Conservation (phyloP, 2,797 vertebrate species). For the Heteromormyrus szaboi region DNA sequence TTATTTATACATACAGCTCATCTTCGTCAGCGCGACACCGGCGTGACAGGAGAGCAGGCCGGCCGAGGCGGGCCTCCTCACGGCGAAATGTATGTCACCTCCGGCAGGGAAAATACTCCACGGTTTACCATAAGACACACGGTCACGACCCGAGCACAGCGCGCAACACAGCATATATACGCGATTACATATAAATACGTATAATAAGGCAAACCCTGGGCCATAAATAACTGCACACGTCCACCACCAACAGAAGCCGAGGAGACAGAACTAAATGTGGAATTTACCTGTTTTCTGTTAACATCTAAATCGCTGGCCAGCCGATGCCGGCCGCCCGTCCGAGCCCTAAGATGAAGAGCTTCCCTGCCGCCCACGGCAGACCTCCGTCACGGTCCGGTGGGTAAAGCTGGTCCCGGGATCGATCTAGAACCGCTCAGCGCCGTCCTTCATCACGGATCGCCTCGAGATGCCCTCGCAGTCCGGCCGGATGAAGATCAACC, state of each 20-base stretch:
- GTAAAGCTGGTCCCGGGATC: background rate
- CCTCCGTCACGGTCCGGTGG: background rate
- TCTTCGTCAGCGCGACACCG: background rate
- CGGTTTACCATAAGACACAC: background rate
- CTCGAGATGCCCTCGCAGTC: background rate
- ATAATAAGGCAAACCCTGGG: background rate
- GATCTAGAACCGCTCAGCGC: background rate
- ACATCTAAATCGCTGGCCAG: slow-evolving; percentile 33
- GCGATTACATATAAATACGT: background rate
- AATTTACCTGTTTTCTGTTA: slow-evolving; percentile 48
- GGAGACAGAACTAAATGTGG: background rate
- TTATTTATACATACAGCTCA: background rate
- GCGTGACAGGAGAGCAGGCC: background rate
- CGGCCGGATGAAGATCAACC: background rate
- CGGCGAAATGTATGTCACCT: background rate
- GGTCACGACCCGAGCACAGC: background rate
- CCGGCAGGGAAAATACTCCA: background rate
- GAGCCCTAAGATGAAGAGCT: background rate
- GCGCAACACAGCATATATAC: background rate
- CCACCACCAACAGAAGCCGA: background rate
- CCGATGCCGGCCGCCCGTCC: background rate
- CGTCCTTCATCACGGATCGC: background rate
- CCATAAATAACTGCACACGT: background rate
- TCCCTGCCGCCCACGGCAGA: background rate
- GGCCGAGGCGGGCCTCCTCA: background rate